Evolutionary conservation across 2,888 invertebrate genomes (phyloP).

Genomic region (Phania funesta): DNA sequence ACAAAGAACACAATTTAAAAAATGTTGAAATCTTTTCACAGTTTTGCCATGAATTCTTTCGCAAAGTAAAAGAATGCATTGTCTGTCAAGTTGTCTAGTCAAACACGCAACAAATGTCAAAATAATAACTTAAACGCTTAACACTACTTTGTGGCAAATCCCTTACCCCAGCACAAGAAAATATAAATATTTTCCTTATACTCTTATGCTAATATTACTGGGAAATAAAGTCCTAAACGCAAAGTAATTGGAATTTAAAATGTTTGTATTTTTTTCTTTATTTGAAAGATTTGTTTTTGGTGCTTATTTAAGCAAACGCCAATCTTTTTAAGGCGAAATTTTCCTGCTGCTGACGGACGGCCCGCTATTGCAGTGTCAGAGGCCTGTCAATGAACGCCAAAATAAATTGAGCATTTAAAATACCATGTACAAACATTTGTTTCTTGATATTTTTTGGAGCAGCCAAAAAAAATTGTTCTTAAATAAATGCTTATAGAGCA

Average conservation of each 20-base stretch:
- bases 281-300: constrained; percentile 27
- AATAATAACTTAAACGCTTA: constrained; percentile 48
- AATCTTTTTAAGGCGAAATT: constrained; percentile 2
- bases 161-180: neutral
- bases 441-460: constrained; percentile 16
- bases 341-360: neutral
- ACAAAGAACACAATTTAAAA: no score
- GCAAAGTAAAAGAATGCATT: constrained; percentile 16
- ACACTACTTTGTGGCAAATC: constrained; percentile 14
- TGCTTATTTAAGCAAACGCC: constrained; percentile 27
- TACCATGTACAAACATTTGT: constrained; percentile 3
- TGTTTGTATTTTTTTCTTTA: neutral
- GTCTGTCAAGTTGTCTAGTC: constrained; percentile 53
- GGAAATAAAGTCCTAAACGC: no score
- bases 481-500: constrained; percentile 53
- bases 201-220: no score
- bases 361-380: constrained; percentile 12
- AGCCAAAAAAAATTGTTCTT: constrained; percentile 9
- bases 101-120: constrained; percentile 56
- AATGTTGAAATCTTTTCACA: no score
- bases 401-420: constrained; percentile 58
- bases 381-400: constrained; percentile 60
- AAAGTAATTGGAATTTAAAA: constrained; percentile 45
- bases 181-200: neutral
- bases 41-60: neutral